Conservation (phyloP, 2,113 vertebrate genomes). For the Ammospiza caudacuta region DNA sequence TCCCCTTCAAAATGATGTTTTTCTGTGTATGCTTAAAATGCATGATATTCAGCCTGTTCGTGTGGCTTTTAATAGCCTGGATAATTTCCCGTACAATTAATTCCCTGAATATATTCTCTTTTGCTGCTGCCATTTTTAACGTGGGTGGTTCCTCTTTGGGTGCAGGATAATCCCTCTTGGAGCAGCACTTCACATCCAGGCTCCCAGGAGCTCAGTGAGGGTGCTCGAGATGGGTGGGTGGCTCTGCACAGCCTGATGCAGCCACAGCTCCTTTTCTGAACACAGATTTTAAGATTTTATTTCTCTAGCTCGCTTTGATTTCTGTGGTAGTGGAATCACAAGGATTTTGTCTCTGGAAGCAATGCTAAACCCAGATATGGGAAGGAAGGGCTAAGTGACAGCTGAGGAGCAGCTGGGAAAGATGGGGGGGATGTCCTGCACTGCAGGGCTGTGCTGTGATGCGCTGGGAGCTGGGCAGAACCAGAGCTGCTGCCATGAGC, state of each 20-base stretch:
- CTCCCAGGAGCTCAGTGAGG: neutral
- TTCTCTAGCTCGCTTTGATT: neutral
- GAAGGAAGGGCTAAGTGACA: neutral
- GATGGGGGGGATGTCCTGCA: neutral
- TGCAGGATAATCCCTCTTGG: neutral
- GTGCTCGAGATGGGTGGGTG: neutral
- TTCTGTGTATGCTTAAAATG: slow-evolving; percentile 59
- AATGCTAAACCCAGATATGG: neutral
- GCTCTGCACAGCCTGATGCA: neutral
- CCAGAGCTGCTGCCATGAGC: neutral
- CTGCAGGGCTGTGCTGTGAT: neutral
- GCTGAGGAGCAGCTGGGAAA: neutral
- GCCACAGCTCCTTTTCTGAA: neutral
- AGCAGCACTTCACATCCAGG: neutral
- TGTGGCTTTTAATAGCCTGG: slow-evolving; percentile 66
- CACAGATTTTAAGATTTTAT: neutral
- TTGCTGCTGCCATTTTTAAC: neutral
- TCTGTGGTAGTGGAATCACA: neutral
- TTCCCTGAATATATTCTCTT: slow-evolving; percentile 49
- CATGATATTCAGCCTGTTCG: slow-evolving; percentile 48
- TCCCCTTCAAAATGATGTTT: slow-evolving; percentile 71
- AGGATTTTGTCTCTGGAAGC: slow-evolving; percentile 20
- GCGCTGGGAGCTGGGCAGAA: neutral
- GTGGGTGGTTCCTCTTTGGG: neutral
- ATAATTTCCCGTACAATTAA: slow-evolving; percentile 71